Conservation (phyloP, 2,797 vertebrate species). For the Brachyrhaphis roseni region DNA sequence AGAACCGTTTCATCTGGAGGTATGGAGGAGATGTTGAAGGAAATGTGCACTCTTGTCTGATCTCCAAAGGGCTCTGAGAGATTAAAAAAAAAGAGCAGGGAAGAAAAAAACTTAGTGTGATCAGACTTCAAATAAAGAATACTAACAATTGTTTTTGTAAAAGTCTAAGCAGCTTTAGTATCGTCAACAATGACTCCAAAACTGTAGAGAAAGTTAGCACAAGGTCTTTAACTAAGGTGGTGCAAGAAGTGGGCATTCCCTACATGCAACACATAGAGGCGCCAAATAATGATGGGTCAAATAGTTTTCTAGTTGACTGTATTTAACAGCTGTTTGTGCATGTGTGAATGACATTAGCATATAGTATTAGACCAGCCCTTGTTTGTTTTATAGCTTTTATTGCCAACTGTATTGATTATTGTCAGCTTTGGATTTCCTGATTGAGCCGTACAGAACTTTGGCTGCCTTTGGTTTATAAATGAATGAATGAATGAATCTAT, state of each 20-base stretch:
- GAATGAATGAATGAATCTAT: too few relatives aligned
- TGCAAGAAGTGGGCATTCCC: too few relatives aligned
- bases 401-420: too few relatives aligned
- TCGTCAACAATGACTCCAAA: neutral
- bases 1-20: conserved; percentile 82
- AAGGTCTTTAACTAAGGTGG: neutral
- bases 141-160: neutral
- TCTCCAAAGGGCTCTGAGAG: conserved; percentile 48
- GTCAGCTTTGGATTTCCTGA: too few relatives aligned
- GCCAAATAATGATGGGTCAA: too few relatives aligned
- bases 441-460: too few relatives aligned
- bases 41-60: conserved; percentile 69
- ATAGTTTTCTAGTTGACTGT: neutral
- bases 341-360: too few relatives aligned
- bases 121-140: neutral
- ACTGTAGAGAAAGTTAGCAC: neutral
- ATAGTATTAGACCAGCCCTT: too few relatives aligned
- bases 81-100: conserved; percentile 11
- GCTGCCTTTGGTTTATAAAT: too few relatives aligned
- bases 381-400: too few relatives aligned
- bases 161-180: neutral
- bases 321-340: too few relatives aligned
- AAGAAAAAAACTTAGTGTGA: conserved; percentile 10
- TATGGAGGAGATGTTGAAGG: conserved; percentile 85
- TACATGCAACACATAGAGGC: too few relatives aligned